Conservation (phyloP, 2,113 vertebrate genomes). For the Otis tarda region DNA sequence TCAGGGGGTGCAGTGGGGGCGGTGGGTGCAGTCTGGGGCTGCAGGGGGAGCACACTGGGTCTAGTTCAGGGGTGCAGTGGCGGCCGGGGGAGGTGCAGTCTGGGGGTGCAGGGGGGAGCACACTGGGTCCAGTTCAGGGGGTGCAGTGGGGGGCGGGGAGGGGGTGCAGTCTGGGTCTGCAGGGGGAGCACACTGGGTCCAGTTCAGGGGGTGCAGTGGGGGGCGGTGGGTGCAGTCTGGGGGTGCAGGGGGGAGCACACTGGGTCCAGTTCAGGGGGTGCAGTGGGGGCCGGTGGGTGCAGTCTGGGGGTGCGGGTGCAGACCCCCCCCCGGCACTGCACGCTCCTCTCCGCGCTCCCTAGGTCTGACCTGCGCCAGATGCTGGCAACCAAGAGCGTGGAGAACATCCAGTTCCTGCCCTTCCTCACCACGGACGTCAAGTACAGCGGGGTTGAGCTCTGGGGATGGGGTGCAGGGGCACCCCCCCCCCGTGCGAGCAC, state of each 20-base stretch:
- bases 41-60: no score
- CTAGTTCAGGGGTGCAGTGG: no score
- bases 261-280: not conserved
- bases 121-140: no score
- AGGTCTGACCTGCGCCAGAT: slow-evolving; percentile 91
- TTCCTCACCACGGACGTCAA: slow-evolving; percentile 91
- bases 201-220: no score
- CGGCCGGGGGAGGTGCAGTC: no score
- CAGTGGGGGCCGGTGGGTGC: not conserved
- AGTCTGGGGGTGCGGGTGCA: not conserved
- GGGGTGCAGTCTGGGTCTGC: no score
- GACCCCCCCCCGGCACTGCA: not conserved
- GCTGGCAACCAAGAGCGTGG: slow-evolving; percentile 79
- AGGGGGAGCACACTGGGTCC: no score
- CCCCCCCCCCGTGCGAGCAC: not conserved
- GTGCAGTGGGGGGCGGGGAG: no score
- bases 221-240: no score
- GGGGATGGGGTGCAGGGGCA: not conserved
- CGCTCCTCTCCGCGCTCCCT: not conserved
- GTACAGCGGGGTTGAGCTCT: slow-evolving; percentile 62
- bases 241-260: not conserved
- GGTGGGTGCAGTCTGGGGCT: no score
- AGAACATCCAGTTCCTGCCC: slow-evolving; percentile 91
- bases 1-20: no score
- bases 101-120: no score